Conservation (phyloP, 2,888 invertebrate genomes). For the Alcis repandata region DNA sequence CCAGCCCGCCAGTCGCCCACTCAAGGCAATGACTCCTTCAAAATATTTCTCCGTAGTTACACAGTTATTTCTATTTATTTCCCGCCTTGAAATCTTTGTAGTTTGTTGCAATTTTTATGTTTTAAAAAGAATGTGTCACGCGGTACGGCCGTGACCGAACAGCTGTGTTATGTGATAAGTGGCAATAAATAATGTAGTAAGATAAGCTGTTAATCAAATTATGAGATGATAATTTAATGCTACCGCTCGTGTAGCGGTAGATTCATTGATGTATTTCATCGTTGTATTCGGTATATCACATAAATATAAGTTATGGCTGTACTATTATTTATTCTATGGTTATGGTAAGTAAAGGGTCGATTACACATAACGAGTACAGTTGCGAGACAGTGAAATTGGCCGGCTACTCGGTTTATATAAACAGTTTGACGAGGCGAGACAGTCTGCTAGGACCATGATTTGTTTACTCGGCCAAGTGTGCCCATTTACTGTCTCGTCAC, state of each 20-base stretch:
- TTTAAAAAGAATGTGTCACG: neutral
- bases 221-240: constrained; percentile 4
- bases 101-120: constrained; percentile 7
- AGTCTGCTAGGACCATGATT: too few relatives aligned
- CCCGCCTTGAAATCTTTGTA: neutral
- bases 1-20: constrained; percentile 13
- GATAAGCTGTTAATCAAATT: neutral
- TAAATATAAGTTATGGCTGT: too few relatives aligned
- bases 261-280: neutral
- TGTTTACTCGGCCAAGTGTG: too few relatives aligned
- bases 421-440: too few relatives aligned
- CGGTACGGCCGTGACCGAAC: constrained; percentile 21
- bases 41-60: constrained; percentile 15
- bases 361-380: too few relatives aligned
- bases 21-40: constrained; percentile 24
- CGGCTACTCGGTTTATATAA: too few relatives aligned
- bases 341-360: too few relatives aligned
- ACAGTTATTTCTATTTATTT: constrained; percentile 12
- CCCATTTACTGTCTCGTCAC: too few relatives aligned
- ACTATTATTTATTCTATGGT: too few relatives aligned
- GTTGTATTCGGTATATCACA: too few relatives aligned
- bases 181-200: too few relatives aligned
- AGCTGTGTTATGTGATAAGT: constrained; percentile 5
- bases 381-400: too few relatives aligned
- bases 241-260: neutral